A percentile compares a stretch with the other conserved stretches of the same genome.
These are phyloP conservation scores for Anoura caudifer DNA, from an alignment of 2,113 vertebrate species.

Conservation along the genomic window DNA sequence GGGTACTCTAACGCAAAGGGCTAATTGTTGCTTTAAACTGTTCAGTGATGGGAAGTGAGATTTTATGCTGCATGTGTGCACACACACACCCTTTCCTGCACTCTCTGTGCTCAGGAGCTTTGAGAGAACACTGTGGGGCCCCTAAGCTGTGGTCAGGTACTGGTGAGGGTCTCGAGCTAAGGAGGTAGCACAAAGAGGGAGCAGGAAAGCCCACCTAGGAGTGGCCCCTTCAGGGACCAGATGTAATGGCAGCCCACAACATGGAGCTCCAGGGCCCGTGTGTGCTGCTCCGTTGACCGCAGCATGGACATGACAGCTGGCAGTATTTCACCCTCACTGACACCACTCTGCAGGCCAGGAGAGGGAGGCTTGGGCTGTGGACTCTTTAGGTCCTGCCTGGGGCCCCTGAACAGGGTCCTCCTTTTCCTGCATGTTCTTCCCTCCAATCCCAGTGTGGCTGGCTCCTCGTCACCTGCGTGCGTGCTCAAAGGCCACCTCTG, in stretches of 20 bases:
- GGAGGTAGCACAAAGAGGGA: background rate
- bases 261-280: fast-evolving
- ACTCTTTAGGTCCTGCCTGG: fast-evolving
- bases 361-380: fast-evolving
- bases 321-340: background rate
- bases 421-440: background rate
- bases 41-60: background rate
- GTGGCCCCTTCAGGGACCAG: fast-evolving
- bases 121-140: fast-evolving
- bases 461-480: fast-evolving
- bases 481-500: background rate
- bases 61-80: too few relatives aligned
- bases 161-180: background rate
- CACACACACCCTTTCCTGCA: background rate
- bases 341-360: too few relatives aligned
- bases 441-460: background rate
- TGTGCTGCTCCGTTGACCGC: too few relatives aligned
- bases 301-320: fast-evolving
- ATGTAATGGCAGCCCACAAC: fast-evolving
- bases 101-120: background rate
- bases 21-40: background rate
- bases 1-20: background rate
- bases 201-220: too few relatives aligned
- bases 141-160: background rate
- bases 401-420: background rate